These are phyloP conservation scores for Rhabdomys dilectus DNA, from an alignment of 2,113 vertebrate species.

Conservation along the genomic window DNA sequence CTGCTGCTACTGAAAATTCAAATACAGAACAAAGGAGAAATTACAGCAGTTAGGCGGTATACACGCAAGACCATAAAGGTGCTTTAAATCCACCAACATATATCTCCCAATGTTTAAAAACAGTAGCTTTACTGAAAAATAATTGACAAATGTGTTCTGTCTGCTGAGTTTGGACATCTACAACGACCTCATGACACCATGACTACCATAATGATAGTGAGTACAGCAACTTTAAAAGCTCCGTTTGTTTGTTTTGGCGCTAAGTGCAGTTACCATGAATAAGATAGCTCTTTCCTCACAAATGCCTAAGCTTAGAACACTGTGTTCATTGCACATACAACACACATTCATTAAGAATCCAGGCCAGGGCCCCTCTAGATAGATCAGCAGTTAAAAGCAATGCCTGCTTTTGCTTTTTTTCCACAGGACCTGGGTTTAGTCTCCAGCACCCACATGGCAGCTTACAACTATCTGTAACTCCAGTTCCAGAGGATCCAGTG, in stretches of 20 bases:
- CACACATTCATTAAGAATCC: not conserved
- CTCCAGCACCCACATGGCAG: not conserved
- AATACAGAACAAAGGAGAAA: constrained; percentile 63
- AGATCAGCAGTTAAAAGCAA: not conserved
- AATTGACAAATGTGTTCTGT: not conserved
- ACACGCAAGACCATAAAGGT: not conserved
- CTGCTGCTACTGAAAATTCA: constrained; percentile 78
- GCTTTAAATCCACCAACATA: not conserved
- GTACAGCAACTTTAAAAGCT: not conserved
- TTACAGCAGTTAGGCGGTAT: not conserved
- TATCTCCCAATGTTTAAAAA: not conserved
- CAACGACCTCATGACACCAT: not conserved
- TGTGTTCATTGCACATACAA: accelerated
- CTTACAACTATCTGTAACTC: not conserved
- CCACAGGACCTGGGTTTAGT: not conserved
- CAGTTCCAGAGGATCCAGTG: not conserved
- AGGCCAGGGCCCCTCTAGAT: not conserved
- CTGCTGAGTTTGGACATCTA: not conserved
- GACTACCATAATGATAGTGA: not conserved
- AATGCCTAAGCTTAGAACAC: not conserved
- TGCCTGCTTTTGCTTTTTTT: not conserved
- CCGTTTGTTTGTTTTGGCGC: not conserved
- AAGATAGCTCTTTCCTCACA: not conserved
- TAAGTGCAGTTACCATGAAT: not conserved
- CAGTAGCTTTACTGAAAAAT: not conserved